Evolutionary conservation across 1,140 invertebrate species (phyloP).

Genomic region (Copidosoma floridanum): DNA sequence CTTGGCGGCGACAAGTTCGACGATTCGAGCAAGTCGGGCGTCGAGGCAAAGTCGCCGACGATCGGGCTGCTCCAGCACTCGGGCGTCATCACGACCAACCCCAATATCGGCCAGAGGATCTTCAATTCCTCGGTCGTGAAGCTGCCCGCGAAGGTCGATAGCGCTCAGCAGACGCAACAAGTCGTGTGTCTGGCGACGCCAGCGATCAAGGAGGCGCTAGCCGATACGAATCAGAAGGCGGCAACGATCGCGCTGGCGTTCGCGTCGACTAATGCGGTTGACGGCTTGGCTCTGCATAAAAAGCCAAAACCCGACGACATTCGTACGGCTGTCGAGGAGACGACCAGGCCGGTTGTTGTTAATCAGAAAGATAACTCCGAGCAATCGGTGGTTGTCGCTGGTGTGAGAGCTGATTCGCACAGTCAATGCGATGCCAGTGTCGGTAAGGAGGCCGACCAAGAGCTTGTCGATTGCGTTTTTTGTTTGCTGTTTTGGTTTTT

Average conservation of each 20-base stretch:
- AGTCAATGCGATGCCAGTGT: slow-evolving; percentile 43
- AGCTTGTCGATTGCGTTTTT: not conserved
- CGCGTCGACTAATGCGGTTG: slow-evolving; percentile 36
- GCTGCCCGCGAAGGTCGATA: slow-evolving; percentile 27
- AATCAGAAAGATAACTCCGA: slow-evolving; percentile 54
- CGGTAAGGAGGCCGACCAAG: slow-evolving; percentile 44
- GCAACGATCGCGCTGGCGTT: slow-evolving; percentile 48
- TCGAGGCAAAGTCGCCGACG: slow-evolving; percentile 27
- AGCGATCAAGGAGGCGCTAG: slow-evolving; percentile 32
- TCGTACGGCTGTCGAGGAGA: slow-evolving; percentile 35
- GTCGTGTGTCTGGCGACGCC: slow-evolving; percentile 44
- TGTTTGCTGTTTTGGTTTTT: not conserved
- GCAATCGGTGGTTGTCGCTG: slow-evolving; percentile 31
- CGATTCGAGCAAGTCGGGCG: not conserved
- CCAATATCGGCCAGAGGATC: slow-evolving; percentile 45
- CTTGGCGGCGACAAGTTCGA: not conserved
- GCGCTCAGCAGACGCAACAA: slow-evolving; percentile 33
- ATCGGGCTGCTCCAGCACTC: slow-evolving; percentile 47
- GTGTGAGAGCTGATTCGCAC: slow-evolving; percentile 33
- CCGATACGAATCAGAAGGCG: slow-evolving; percentile 38
- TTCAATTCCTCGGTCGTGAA: slow-evolving; percentile 51
- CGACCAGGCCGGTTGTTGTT: slow-evolving; percentile 44
- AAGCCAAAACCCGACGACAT: slow-evolving; percentile 37
- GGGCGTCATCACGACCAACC: slow-evolving; percentile 53
- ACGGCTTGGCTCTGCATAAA: slow-evolving; percentile 38